Evolutionary conservation across 2,113 vertebrate species (phyloP), one percentile per base, ranked within the genome.

Genomic region (Dascyllus trimaculatus): DNA sequence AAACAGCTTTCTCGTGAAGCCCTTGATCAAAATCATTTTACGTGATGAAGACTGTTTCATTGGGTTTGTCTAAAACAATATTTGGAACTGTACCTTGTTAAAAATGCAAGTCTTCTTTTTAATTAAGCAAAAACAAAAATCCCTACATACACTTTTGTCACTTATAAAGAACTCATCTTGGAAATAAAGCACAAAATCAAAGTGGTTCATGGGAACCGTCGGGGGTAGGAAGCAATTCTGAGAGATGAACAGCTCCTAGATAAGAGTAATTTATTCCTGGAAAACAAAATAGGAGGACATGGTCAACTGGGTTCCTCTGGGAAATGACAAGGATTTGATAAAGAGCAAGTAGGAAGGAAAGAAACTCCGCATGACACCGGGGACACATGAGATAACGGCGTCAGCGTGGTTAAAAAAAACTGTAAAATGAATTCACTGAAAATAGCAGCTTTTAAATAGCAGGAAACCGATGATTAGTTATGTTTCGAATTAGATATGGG

Each of bases 221-320:
- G 54, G 63, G 21, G 60, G 21, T n/a, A 51, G 88, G 89, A 91
- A 90, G 86, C 75, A 82, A 81, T 86, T 85, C 46, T 81, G 72
- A 82, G 66, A 69, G 75, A 59, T 59, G 51, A 64, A 78, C 85
- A 87, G 85, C 89, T 88, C 84, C 49, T 9, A 88, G 90, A 92
- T 92, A 93, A 92, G 86, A 69, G 53, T 59, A 45, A 61, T 86
- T 75, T 91, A 84, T 88, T 89, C 82, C 62, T 67, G 77, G 82
- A 78, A 81, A 82, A 77, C 75, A 78, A 88, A 80, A 87, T 71
- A 71, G 81, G 88, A 87, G 69, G 73, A 88, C 76, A 69, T 61
- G 81, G 67, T 59, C 21, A 19, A 26, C 65, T 64, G 75, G 75
- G 82, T 71, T 78, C 88, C 73, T 62, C 71, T 11, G 82, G 78